Base-by-base conservation (phyloP, 2,113 vertebrate species). In the Corythoichthys haematopterus region DNA sequence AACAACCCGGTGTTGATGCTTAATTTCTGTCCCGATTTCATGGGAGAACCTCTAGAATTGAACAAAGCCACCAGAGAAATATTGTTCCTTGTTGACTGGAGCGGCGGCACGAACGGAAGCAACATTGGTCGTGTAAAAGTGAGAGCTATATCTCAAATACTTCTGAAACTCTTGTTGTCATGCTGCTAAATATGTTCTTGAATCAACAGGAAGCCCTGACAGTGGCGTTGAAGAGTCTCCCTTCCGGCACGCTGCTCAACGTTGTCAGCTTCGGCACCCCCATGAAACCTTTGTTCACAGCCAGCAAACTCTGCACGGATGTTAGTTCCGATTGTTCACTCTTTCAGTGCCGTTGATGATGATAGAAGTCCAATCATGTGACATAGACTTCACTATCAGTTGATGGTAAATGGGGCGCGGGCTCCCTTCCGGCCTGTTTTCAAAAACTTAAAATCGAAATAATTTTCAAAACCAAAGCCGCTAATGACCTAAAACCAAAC, bases 1-100 rank as follows among this genome's bases (percentile, higher is more conserved):
- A 84, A 87, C 78, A 98, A 94, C 82, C 96, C 97, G 0, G 95
- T 98, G 71, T 72, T 99, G 91, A 94, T 95, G 94, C 92, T 99
- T 63, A 98, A 97, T 83, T 99, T 99, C 91, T 98, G 96, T 78
- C 97, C 97, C 0, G 90, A 81, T 70, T 78, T 90, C 63, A 89
- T 93, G 79, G 36, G 64, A 0, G 45, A 84, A 66, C 91, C 93
- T 0, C 74, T 88, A 38, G 91, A 94, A 80, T 88, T 96, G 71
- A 92, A 94, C 84, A 91, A 84, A 0, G 79, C 94, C 58, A 95
- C 93, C 35, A 90, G 96, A 0, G 97, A 99, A 79, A 74, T 98
- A 40, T 75, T 99, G 59, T 98, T 99, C 82, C 91, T 99, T 2
- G 1, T 98, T 0, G 94, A 98, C 71, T 70, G 87, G 75, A 94